A percentile compares a stretch with the other conserved stretches of the same genome.
Conservation (phyloP, 2,888 invertebrate genomes). For the Thumatha senex region DNA sequence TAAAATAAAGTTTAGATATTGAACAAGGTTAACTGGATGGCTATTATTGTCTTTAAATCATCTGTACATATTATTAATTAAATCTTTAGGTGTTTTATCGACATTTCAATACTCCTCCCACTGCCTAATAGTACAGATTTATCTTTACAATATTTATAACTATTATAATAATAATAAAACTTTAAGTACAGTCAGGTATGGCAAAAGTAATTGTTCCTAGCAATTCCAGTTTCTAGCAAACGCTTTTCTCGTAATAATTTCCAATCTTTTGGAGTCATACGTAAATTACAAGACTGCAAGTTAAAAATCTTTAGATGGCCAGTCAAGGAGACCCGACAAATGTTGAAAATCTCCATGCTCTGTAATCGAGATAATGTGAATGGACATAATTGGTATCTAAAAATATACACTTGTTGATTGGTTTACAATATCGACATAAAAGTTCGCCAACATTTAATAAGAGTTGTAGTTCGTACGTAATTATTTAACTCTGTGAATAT, state of each 20-base stretch:
- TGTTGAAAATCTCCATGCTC: slow-evolving; percentile 11
- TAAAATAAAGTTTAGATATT: too few relatives aligned
- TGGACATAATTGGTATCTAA: slow-evolving; percentile 24
- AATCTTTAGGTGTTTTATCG: background rate
- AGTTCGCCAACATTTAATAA: background rate
- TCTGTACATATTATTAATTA: too few relatives aligned
- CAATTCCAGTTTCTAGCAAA: slow-evolving; percentile 28
- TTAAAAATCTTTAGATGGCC: slow-evolving; percentile 7
- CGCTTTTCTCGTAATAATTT: slow-evolving; percentile 21
- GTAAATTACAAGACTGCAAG: slow-evolving; percentile 16
- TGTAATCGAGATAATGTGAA: slow-evolving; percentile 12
- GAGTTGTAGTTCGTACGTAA: background rate
- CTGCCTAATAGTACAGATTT: slow-evolving; percentile 5
- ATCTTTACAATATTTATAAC: slow-evolving; percentile 25
- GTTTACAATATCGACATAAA: slow-evolving; percentile 7
- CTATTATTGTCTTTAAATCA: too few relatives aligned
- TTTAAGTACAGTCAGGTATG: slow-evolving; percentile 36
- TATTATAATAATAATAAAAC: slow-evolving; percentile 44
- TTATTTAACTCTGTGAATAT: background rate
- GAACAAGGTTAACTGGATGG: too few relatives aligned
- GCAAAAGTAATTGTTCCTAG: slow-evolving; percentile 27
- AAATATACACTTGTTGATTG: slow-evolving; percentile 17
- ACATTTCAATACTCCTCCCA: slow-evolving; percentile 11
- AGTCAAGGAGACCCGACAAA: slow-evolving; percentile 16
- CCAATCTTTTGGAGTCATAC: slow-evolving; percentile 15